Percentiles rank a stretch among this genome's conserved stretches.
Evolutionary conservation across 2,113 vertebrate species (phyloP).

Genomic region (Aptenodytes patagonicus): DNA sequence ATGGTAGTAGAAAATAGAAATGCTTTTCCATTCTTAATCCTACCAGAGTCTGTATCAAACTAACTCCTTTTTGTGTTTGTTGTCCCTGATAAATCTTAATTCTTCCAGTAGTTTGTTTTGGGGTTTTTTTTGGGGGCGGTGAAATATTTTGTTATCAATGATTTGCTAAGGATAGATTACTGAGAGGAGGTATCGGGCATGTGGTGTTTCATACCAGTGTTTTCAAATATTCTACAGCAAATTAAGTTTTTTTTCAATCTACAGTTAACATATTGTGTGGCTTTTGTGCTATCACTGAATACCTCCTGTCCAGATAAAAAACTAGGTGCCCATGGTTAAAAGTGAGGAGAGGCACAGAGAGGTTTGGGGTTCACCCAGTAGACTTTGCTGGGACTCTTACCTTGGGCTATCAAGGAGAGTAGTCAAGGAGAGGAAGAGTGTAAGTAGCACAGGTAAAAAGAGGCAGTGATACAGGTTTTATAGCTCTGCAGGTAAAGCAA

Average conservation of each 20-base stretch:
- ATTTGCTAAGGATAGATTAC: background rate
- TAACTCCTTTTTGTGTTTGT: background rate
- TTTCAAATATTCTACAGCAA: background rate
- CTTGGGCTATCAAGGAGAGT: background rate
- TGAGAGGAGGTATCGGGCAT: fast-evolving
- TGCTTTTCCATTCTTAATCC: background rate
- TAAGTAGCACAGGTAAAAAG: background rate
- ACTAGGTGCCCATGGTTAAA: background rate
- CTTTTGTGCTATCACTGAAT: background rate
- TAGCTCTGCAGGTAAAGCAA: background rate
- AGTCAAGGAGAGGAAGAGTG: background rate
- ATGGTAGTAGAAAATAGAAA: background rate
- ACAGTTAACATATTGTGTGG: background rate
- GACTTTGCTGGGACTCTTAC: background rate
- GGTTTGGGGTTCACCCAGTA: background rate
- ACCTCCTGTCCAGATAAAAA: background rate
- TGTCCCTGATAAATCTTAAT: background rate
- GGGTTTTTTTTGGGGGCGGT: too few species aligned
- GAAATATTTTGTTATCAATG: background rate
- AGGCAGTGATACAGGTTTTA: background rate
- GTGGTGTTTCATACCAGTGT: background rate
- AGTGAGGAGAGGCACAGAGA: background rate
- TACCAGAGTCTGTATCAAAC: background rate
- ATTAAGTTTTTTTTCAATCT: background rate
- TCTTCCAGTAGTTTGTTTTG: background rate